Evolutionary conservation across 2,797 vertebrate genomes (phyloP).

Genomic region (Acomys russatus): DNA sequence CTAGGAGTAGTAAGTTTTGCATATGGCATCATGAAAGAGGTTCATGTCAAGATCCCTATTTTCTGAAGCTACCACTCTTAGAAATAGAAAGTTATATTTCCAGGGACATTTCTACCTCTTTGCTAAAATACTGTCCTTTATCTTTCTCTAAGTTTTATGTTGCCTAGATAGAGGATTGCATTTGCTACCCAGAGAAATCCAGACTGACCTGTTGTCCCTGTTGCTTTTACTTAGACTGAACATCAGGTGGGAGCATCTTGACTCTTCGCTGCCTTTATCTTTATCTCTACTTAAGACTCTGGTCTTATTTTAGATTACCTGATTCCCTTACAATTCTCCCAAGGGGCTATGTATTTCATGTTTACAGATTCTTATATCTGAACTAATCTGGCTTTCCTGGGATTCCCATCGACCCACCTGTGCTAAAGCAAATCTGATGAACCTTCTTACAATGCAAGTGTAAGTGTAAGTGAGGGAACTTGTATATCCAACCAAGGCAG

Average conservation of each 20-base stretch:
- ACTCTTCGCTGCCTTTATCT: not conserved
- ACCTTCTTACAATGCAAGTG: not conserved
- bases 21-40: not conserved
- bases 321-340: not conserved
- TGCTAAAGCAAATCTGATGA: not conserved
- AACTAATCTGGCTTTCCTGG: not conserved
- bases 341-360: not conserved
- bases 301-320: constrained; percentile 5
- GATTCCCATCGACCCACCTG: not conserved
- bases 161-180: not conserved
- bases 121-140: not conserved
- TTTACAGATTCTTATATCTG: constrained; percentile 4
- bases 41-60: no score
- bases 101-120: not conserved
- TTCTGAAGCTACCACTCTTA: not conserved
- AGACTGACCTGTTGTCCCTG: not conserved
- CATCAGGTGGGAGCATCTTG: not conserved
- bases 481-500: not conserved
- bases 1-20: not conserved
- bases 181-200: constrained; percentile 22
- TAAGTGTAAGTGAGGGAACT: not conserved
- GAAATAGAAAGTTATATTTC: not conserved
- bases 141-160: not conserved
- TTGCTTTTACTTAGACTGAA: not conserved
- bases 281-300: not conserved